These are phyloP conservation scores for Rousettus leschenaultii DNA, from an alignment of 2,113 vertebrate species.

Conservation along the genomic window DNA sequence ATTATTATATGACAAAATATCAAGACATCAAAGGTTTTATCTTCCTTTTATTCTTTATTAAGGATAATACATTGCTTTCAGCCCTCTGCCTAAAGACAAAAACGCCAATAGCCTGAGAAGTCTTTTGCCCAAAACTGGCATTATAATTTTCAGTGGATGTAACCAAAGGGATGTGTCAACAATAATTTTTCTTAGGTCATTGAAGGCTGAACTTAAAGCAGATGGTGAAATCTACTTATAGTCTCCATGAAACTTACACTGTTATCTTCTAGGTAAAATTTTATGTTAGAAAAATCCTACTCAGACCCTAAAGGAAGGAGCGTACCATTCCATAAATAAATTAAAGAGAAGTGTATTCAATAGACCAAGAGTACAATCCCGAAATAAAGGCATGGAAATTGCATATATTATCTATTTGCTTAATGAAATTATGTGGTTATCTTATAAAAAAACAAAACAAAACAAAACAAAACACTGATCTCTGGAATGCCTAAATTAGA, in stretches of 20 bases:
- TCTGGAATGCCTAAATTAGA: background rate
- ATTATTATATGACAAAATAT: background rate
- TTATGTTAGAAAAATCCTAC: slow-evolving; percentile 24
- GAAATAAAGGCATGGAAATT: background rate
- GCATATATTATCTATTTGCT: background rate
- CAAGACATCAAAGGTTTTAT: background rate
- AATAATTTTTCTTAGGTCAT: slow-evolving; percentile 9
- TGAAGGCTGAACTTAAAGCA: background rate
- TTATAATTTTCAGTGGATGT: background rate
- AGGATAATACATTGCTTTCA: background rate
- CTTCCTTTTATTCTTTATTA: background rate
- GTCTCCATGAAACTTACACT: background rate
- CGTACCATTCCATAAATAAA: background rate
- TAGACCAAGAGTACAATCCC: background rate
- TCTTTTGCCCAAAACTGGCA: background rate
- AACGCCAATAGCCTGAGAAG: background rate
- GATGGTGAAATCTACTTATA: slow-evolving; percentile 5
- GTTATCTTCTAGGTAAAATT: background rate
- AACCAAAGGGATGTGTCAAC: background rate
- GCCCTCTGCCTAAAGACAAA: background rate
- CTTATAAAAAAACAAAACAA: background rate
- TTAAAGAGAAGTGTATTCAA: background rate
- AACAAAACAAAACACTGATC: background rate
- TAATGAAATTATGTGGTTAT: background rate
- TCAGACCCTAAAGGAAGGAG: slow-evolving; percentile 16